Evolutionary conservation across 2,113 vertebrate genomes (phyloP).

Genomic region (Pituophis catenifer): DNA sequence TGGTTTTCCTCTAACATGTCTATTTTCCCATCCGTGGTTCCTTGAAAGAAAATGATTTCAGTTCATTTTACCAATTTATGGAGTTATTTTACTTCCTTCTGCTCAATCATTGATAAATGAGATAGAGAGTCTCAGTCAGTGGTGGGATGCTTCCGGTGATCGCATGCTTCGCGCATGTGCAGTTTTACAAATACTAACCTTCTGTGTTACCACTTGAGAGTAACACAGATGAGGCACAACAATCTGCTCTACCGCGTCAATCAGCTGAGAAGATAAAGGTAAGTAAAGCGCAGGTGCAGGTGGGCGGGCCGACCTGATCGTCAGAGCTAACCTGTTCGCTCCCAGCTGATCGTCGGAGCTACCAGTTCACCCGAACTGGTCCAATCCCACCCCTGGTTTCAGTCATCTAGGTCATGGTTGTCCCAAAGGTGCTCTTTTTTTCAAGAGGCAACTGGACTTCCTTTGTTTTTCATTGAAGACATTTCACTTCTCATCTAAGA

Average conservation of each 20-base stretch:
- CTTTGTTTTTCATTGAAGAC: neutral
- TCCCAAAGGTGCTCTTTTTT: neutral
- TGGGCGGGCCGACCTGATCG: too few relatives aligned
- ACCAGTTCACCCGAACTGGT: too few relatives aligned
- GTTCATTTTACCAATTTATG: constrained; percentile 19
- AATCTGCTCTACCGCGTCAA: too few relatives aligned
- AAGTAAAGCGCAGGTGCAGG: too few relatives aligned
- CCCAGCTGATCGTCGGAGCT: too few relatives aligned
- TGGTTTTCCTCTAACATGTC: neutral
- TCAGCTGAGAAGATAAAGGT: too few relatives aligned
- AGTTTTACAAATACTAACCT: too few relatives aligned
- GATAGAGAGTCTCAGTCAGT: neutral
- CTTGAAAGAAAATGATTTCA: constrained; percentile 28
- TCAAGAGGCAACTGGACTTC: neutral
- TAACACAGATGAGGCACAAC: too few relatives aligned
- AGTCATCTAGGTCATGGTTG: neutral
- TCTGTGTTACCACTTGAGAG: too few relatives aligned
- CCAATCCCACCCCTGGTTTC: neutral
- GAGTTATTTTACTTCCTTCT: neutral
- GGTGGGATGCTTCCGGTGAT: too few relatives aligned
- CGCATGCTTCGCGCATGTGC: too few relatives aligned
- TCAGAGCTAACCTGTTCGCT: too few relatives aligned
- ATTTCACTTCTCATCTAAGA: neutral
- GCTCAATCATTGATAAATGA: fast-evolving
- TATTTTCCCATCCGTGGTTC: constrained; percentile 10